phyloP scores from a whole-genome alignment of 2,113 vertebrate species.

The Leptobrachium ailaonicum region DNA sequence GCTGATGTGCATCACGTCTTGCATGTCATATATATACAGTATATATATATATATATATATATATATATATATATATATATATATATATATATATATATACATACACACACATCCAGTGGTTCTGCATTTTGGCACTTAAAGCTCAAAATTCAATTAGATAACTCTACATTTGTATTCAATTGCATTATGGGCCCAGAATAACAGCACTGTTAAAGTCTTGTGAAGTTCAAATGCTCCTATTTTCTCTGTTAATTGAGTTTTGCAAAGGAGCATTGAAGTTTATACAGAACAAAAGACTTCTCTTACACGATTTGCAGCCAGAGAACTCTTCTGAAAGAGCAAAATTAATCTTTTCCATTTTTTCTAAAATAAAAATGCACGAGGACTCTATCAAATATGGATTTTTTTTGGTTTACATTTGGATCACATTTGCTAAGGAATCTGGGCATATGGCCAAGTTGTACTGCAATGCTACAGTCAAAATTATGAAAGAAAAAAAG shows the following conservation, averaged over 20 bases:
- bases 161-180: neutral
- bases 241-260: slow-evolving; percentile 8
- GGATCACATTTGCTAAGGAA: neutral
- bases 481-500: neutral
- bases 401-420: slow-evolving; percentile 1
- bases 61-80: too few relatives aligned
- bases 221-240: neutral
- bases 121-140: too few relatives aligned
- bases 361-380: neutral
- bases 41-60: too few relatives aligned
- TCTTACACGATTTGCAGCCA: slow-evolving; percentile 1
- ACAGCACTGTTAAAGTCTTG: neutral
- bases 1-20: too few relatives aligned
- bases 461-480: neutral
- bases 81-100: too few relatives aligned
- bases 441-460: neutral
- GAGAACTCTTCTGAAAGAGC: neutral
- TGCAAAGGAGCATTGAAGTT: neutral
- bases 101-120: too few relatives aligned
- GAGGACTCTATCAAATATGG: slow-evolving; percentile 4
- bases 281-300: slow-evolving; percentile 7
- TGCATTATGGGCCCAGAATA: neutral
- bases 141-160: neutral
- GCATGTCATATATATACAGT: too few relatives aligned
- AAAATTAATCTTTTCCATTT: too few relatives aligned